These are phyloP conservation scores for Alexandromys fortis DNA, from an alignment of 2,113 vertebrate genomes.

Conservation along the genomic window DNA sequence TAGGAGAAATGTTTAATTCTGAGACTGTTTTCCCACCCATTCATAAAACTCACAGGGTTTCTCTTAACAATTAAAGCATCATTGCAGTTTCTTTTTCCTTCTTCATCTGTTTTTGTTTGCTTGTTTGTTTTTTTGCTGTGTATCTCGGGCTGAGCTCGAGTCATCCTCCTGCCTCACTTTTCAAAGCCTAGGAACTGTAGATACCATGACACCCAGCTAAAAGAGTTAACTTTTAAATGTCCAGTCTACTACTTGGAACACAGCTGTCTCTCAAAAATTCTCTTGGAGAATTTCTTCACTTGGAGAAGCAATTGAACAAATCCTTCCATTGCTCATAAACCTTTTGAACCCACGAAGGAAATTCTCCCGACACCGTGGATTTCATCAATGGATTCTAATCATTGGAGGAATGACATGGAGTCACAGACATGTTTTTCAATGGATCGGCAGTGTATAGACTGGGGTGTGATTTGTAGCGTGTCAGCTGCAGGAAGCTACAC, in stretches of 20 bases:
- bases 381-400: background rate
- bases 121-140: no score
- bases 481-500: slow-evolving; percentile 26
- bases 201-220: background rate
- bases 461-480: slow-evolving; percentile 10
- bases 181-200: background rate
- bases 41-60: background rate
- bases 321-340: background rate
- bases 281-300: background rate
- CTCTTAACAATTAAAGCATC: background rate
- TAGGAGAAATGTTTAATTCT: background rate
- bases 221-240: slow-evolving; percentile 7
- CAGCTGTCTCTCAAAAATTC: background rate
- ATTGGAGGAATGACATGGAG: background rate
- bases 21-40: background rate
- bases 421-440: background rate
- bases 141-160: background rate
- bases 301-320: background rate
- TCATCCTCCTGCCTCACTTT: background rate
- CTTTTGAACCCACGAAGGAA: background rate
- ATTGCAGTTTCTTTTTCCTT: background rate
- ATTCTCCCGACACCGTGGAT: background rate
- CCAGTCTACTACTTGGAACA: background rate
- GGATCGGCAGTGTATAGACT: background rate
- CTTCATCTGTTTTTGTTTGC: no score